Evolutionary conservation across 2,797 vertebrate genomes (phyloP).

Genomic region (Mormyrops boulengeri): DNA sequence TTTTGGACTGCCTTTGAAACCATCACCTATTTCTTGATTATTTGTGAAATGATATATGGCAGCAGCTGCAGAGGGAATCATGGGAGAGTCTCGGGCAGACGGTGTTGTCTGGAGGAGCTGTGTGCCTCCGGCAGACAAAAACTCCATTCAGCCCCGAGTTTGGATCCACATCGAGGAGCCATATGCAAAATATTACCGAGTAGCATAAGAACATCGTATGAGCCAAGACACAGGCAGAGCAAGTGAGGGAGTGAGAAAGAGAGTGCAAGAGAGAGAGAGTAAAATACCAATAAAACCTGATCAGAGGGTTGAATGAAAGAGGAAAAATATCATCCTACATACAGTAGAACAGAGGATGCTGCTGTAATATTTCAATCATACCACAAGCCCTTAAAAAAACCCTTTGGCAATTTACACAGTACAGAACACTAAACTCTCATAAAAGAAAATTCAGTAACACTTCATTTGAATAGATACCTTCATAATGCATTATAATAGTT

Average conservation of each 20-base stretch:
- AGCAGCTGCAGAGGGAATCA: constrained; percentile 45
- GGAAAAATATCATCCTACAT: background rate
- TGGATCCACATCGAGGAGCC: constrained; percentile 38
- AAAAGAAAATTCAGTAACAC: background rate
- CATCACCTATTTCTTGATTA: constrained; percentile 32
- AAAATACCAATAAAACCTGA: background rate
- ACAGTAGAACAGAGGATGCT: background rate
- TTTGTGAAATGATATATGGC: constrained; percentile 55
- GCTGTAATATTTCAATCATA: background rate
- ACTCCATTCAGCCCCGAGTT: constrained; percentile 46
- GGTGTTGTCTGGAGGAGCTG: constrained; percentile 38
- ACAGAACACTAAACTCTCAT: background rate
- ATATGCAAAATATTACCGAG: constrained; percentile 45
- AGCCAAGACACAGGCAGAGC: constrained; percentile 21
- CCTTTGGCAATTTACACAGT: background rate
- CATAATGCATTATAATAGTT: background rate
- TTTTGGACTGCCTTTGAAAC: constrained; percentile 4
- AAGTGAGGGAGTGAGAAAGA: background rate
- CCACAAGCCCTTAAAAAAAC: background rate
- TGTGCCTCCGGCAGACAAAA: constrained; percentile 29
- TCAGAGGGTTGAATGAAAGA: background rate
- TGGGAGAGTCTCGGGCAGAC: constrained; percentile 36
- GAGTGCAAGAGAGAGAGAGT: background rate
- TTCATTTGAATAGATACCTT: background rate
- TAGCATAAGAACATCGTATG: constrained; percentile 30